Conservation (phyloP, 2,888 invertebrate genomes). For the Xestoiulus laeticollis region DNA sequence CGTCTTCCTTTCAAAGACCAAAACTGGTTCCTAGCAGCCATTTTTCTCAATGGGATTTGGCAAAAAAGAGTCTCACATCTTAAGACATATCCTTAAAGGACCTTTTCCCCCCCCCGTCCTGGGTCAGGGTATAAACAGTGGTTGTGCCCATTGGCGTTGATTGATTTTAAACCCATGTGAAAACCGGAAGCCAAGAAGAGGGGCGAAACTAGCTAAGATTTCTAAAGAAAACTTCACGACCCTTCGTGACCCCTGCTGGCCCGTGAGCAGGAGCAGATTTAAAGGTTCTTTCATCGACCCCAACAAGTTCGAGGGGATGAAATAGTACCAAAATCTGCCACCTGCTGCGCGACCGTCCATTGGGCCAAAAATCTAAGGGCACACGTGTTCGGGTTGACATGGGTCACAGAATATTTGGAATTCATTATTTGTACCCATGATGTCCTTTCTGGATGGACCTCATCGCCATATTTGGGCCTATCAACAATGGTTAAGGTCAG, state of each 20-base stretch:
- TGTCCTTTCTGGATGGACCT: too few species aligned
- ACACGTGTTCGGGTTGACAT: too few species aligned
- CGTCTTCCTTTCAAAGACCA: background rate
- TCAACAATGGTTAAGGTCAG: too few species aligned
- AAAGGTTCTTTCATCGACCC: slow-evolving; percentile 4
- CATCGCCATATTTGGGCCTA: too few species aligned
- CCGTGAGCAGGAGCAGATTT: background rate
- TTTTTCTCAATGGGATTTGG: slow-evolving; percentile 5
- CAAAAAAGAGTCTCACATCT: background rate
- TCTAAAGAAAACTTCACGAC: background rate
- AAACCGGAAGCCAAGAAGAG: slow-evolving; percentile 28
- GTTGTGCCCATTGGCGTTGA: slow-evolving; percentile 8
- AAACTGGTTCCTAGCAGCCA: background rate
- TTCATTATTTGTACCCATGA: too few species aligned
- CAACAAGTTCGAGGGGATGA: background rate
- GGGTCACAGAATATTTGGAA: too few species aligned
- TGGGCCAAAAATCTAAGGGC: background rate
- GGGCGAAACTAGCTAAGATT: background rate
- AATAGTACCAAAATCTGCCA: background rate
- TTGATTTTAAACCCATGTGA: background rate
- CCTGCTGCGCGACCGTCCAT: background rate
- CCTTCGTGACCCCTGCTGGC: slow-evolving; percentile 12
- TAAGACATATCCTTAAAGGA: background rate
- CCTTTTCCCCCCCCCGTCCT: background rate
- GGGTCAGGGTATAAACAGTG: background rate